phyloP scores from a whole-genome alignment of 2,797 vertebrate genomes.

The Decapterus maruadsi region DNA sequence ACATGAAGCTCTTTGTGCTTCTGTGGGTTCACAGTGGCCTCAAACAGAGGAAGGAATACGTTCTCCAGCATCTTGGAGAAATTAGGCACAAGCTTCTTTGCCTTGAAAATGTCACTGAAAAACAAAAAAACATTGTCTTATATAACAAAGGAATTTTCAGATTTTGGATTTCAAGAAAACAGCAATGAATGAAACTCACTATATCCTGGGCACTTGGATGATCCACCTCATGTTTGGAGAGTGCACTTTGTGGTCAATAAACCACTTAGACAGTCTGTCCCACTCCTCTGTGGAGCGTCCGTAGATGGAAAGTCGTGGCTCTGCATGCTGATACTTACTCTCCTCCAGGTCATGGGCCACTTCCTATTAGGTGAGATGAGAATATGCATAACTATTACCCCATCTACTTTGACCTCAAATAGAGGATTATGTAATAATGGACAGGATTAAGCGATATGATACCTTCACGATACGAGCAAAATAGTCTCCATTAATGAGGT shows the following conservation, averaged over 20 bases:
- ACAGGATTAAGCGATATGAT: slow-evolving; percentile 15
- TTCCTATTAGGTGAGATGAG: slow-evolving; percentile 83
- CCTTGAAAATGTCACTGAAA: slow-evolving; percentile 95
- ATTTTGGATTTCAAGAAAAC: neutral
- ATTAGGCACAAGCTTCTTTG: slow-evolving; percentile 91
- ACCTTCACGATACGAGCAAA: slow-evolving; percentile 98
- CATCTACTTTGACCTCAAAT: neutral
- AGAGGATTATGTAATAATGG: neutral
- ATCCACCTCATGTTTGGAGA: slow-evolving; percentile 97
- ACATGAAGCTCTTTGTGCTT: slow-evolving; percentile 93
- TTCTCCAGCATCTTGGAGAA: slow-evolving; percentile 98
- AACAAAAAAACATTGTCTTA: slow-evolving; percentile 23
- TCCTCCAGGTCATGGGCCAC: slow-evolving; percentile 93
- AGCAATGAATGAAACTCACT: slow-evolving; percentile 86
- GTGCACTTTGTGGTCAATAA: slow-evolving; percentile 94
- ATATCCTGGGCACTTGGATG: slow-evolving; percentile 98
- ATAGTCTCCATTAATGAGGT: slow-evolving; percentile 94
- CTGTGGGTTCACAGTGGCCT: slow-evolving; percentile 94
- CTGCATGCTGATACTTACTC: slow-evolving; percentile 97
- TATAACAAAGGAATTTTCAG: neutral
- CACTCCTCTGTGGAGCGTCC: slow-evolving; percentile 92
- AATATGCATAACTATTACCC: slow-evolving; percentile 21
- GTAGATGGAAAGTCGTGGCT: slow-evolving; percentile 96
- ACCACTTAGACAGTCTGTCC: slow-evolving; percentile 93
- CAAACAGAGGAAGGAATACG: slow-evolving; percentile 94